These are phyloP conservation scores for Neuroscelio doddi DNA, from an alignment of 2,888 invertebrate genomes.

Conservation along the genomic window DNA sequence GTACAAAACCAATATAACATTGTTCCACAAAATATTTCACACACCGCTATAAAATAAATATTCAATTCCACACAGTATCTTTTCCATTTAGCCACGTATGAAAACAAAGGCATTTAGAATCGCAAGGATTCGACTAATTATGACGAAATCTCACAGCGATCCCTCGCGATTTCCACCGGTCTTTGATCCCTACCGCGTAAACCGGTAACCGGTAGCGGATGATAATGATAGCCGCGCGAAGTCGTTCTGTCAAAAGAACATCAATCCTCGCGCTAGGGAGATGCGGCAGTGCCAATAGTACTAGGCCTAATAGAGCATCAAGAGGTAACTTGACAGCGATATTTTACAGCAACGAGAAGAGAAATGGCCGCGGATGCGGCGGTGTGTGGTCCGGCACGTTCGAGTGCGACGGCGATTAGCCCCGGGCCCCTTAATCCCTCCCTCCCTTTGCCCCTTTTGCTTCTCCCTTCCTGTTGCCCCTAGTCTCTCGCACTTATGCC, in stretches of 20 bases:
- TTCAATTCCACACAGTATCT: no score
- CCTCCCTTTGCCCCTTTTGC: conserved; percentile 22
- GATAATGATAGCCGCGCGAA: conserved; percentile 21
- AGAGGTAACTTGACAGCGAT: conserved; percentile 35
- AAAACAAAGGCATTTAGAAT: conserved; percentile 13
- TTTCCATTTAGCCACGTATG: no score
- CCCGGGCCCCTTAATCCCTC: conserved; percentile 56
- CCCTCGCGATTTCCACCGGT: not conserved
- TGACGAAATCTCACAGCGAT: conserved; percentile 9
- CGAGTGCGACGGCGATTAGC: conserved; percentile 67
- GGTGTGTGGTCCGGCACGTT: conserved; percentile 48
- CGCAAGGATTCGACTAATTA: conserved; percentile 23
- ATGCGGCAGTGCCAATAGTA: conserved; percentile 33
- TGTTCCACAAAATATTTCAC: no score
- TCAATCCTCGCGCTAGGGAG: conserved; percentile 24
- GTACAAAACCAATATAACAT: no score
- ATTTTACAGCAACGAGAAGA: conserved; percentile 47
- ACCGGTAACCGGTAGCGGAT: conserved; percentile 21
- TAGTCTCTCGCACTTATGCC: conserved; percentile 44
- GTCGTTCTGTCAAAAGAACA: conserved; percentile 32
- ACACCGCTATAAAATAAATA: no score
- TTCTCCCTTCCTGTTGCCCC: conserved; percentile 7
- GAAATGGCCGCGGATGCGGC: conserved; percentile 51
- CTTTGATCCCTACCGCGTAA: conserved; percentile 35
- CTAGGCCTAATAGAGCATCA: conserved; percentile 22